Evolutionary conservation across 2,113 vertebrate species (phyloP).

Genomic region (Burhinus oedicnemus): DNA sequence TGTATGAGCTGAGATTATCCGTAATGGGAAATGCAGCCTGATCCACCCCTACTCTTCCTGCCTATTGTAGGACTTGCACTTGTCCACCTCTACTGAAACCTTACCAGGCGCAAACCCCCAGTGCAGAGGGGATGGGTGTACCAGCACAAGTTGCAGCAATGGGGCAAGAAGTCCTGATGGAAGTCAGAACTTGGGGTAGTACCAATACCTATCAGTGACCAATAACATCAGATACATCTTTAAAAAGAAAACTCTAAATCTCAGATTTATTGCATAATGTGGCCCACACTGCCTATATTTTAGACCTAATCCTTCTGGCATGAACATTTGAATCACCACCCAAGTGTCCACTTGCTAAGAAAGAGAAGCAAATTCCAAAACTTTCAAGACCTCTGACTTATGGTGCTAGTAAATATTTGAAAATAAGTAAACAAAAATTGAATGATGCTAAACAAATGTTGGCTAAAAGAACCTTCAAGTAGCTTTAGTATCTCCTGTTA

Average conservation of each 20-base stretch:
- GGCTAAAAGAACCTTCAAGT: neutral
- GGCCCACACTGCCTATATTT: neutral
- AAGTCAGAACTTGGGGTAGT: neutral
- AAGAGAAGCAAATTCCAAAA: neutral
- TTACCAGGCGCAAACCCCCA: neutral
- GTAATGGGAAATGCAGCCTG: neutral
- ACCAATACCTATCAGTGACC: neutral
- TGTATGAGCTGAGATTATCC: neutral
- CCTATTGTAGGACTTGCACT: neutral
- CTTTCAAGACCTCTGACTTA: neutral
- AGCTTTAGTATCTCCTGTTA: neutral
- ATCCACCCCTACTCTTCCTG: neutral
- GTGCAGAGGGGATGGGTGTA: rapidly evolving
- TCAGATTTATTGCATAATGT: neutral
- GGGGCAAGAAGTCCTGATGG: neutral
- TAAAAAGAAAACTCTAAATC: neutral
- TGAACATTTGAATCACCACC: neutral
- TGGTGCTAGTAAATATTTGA: neutral
- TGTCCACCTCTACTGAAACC: neutral
- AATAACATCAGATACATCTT: neutral
- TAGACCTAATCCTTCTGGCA: neutral
- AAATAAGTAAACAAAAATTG: neutral
- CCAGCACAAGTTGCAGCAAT: neutral
- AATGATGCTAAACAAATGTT: neutral
- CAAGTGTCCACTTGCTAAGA: neutral